A percentile compares a stretch with the other conserved stretches of the same genome.
Evolutionary conservation across 2,797 vertebrate genomes (phyloP).

Genomic region (Acropternis orthonyx): DNA sequence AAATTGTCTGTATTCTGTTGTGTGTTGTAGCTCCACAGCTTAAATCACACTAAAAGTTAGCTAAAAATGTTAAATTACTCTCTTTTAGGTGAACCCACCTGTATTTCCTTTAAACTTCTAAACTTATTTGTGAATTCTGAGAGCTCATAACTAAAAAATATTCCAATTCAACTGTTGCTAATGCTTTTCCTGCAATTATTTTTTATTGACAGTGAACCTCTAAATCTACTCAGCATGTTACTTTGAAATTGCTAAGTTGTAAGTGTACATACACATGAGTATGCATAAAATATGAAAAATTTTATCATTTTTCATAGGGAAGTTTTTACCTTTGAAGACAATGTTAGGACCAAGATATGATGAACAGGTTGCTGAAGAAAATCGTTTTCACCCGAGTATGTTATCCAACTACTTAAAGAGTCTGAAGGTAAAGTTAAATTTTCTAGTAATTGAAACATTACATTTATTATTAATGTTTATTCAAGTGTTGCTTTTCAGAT

Average conservation of each 20-base stretch:
- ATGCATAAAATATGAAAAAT: not conserved
- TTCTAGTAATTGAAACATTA: not conserved
- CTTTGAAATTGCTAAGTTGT: not conserved
- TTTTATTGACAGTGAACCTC: not conserved
- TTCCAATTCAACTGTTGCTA: not conserved
- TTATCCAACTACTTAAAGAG: slow-evolving; percentile 95
- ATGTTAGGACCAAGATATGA: slow-evolving; percentile 97
- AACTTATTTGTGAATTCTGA: not conserved
- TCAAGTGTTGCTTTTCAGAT: not conserved
- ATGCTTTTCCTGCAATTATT: not conserved
- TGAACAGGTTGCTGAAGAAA: slow-evolving; percentile 94
- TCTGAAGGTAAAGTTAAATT: slow-evolving; percentile 85
- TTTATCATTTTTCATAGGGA: slow-evolving; percentile 78
- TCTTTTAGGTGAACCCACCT: not conserved
- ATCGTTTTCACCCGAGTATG: slow-evolving; percentile 96
- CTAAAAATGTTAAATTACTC: not conserved
- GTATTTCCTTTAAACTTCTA: not conserved
- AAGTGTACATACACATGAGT: not conserved
- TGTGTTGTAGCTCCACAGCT: not conserved
- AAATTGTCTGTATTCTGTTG: not conserved
- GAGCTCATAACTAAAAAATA: not conserved
- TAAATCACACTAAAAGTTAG: not conserved
- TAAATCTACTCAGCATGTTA: not conserved
- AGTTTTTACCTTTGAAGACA: slow-evolving; percentile 98
- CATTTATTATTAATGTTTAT: not conserved